Evolutionary conservation across 2,797 vertebrate species (phyloP), one percentile per base, ranked within the genome.

Genomic region (Muraenolepis orangiensis): DNA sequence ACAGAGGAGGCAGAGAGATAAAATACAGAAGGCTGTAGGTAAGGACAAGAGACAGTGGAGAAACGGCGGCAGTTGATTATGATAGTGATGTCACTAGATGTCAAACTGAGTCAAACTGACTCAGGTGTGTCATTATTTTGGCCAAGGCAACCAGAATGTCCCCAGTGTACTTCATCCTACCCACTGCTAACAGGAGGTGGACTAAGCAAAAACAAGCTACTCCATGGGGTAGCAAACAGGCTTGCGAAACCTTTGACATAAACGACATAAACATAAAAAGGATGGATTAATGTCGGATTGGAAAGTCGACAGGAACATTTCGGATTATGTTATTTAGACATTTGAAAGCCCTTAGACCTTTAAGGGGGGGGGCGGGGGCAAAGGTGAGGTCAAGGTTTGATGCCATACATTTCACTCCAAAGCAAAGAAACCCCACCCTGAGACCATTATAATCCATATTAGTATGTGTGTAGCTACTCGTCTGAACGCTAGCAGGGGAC

Each of bases 391-490:
- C 80, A 79, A 46, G 1, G 42, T 79, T 82, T 80, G 76, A 74
- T 75, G 46, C 51, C 72, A 75, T 82, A 76, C 78, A 81, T 80
- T 82, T 81, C 23, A 66, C 69, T 76, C 74, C n/a, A 68, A 74
- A 85, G 77, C 70, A 38, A 82, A 79, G 40, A 78, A 70, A 81
- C 14, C 18, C 3, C 46, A 57, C 84, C 40, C 67, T 30, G 30
- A 71, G 42, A 69, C 66, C 32, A 77, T 80, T 28, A 34, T 74
- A 69, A n/a, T 78, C 69, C 61, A 69, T 64, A 72, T 64, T 26
- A n/a, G n/a, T n/a, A 18, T 6, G 28, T 67, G 57, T 74, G 57
- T 36, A 68, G 66, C 42, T 38, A 74, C 74, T 76, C 23, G 70
- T 76, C 72, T 69, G 74, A 76, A 75, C 42, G 72, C 57, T 68